Evolutionary conservation across 2,113 vertebrate genomes (phyloP).

Genomic region (sheep (Ovis aries)): ARS-UI_Ramb_v3.0 NC_056060.1:1694001-1694500

Average conservation of each 20-base stretch:
- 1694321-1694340: background rate
- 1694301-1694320: background rate
- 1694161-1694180: background rate
- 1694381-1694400: background rate
- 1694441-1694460: background rate
- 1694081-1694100: background rate
- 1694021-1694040: background rate
- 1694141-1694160: background rate
- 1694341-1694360: background rate
- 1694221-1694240: background rate
- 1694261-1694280: background rate
- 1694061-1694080: background rate
- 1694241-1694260: background rate
- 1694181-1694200: background rate
- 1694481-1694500: background rate
- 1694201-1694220: background rate
- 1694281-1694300: background rate
- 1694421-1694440: background rate
- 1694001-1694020: background rate
- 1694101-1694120: background rate
- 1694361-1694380: background rate
- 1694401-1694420: background rate
- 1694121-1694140: background rate
- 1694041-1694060: background rate
- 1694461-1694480: background rate